Evolutionary conservation across 2,888 invertebrate genomes (phyloP), one percentile per base, ranked within the genome.

Genomic region (Drosophila acutilabella): DNA sequence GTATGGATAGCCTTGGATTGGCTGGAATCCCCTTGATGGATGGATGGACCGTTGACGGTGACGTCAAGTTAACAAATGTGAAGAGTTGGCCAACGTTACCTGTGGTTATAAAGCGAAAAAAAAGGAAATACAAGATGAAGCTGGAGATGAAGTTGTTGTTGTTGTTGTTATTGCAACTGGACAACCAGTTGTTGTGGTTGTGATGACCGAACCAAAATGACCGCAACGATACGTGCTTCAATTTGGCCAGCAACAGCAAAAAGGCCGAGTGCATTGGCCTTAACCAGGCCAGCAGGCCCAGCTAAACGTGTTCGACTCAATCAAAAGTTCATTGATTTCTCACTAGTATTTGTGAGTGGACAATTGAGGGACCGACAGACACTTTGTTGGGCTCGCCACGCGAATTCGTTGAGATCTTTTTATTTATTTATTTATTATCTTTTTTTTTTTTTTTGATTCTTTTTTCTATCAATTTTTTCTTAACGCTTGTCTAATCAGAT

Each of bases 31-130:
- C 30, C 30, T 30, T 40, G 53, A 50, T 45, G 44, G 40, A 10
- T 56, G 57, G 41, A 71, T 56, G 56, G 52, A 68, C 64, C 65
- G 78, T 67, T 73, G 73, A 41, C 45, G 71, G 65, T 64, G 78
- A 71, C 73, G 75, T 73, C 60, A 69, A 80, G 78, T 65, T 74
- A 83, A 73, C 81, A 89, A 85, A 84, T 85, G 88, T 72, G 71
- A 54, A 80, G 70, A 79, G 45, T 36, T 74, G 64, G 71, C 62
- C 65, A 69, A 54, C 41, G 72, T 57, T 65, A 16, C 40, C 79
- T 36, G 64, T 76, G 56, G 79, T 85, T 82, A 78, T 83, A 88
- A 57, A 80, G 61, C 67, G 66, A 69, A 56, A 33, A 16, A 59
- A 41, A 14, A 53, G 16, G 36, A 56, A 42, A 69, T 64, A 14